Conservation (phyloP, 1,140 invertebrate genomes). For the Zaprionus davidi region DNA sequence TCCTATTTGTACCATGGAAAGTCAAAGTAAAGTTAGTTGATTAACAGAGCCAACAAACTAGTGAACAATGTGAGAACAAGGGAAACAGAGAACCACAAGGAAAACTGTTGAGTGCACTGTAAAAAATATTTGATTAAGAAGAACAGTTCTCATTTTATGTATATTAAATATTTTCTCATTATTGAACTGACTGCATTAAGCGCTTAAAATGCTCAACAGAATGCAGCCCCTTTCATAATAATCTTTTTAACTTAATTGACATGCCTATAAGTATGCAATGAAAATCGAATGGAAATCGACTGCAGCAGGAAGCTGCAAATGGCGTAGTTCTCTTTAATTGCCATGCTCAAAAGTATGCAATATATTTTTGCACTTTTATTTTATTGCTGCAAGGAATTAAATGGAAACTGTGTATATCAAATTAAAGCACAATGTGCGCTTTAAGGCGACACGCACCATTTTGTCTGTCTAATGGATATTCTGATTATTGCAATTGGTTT, state of each 20-base stretch:
- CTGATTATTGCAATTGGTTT: neutral
- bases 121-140: neutral
- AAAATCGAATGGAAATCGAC: neutral
- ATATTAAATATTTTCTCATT: neutral
- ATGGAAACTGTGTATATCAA: neutral
- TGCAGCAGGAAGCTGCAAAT: neutral
- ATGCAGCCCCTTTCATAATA: neutral
- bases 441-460: neutral
- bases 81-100: neutral
- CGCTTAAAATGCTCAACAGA: neutral
- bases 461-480: neutral
- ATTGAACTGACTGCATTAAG: neutral
- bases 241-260: neutral
- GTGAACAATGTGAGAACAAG: neutral
- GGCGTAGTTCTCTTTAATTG: neutral
- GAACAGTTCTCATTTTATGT: neutral
- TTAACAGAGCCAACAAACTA: neutral
- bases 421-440: neutral
- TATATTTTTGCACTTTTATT: neutral
- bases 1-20: neutral
- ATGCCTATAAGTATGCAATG: neutral
- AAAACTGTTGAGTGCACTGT: neutral
- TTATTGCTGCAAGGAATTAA: neutral
- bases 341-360: conserved; percentile 1
- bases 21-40: neutral